Evolutionary conservation across 2,113 vertebrate species (phyloP).

Genomic region (Pavo muticus): DNA sequence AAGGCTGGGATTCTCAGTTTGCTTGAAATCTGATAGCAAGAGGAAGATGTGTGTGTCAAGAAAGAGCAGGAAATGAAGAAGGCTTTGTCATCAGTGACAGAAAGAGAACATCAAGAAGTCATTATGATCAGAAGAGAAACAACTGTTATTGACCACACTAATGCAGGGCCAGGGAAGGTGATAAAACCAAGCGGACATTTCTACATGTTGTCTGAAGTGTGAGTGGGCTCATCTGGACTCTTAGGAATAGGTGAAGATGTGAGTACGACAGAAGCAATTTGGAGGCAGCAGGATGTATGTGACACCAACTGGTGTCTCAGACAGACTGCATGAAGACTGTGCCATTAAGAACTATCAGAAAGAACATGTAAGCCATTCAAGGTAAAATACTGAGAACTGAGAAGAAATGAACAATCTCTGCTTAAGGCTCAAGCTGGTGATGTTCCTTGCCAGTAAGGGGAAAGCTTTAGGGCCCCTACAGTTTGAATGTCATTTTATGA

Average conservation of each 20-base stretch:
- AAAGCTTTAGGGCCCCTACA: background rate
- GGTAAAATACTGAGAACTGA: background rate
- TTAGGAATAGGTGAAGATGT: background rate
- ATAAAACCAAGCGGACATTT: background rate
- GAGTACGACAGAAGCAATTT: background rate
- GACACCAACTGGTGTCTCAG: background rate
- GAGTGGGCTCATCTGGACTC: background rate
- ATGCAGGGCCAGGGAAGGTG: background rate
- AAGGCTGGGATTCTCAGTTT: background rate
- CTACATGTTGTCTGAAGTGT: background rate
- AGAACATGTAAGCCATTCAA: background rate
- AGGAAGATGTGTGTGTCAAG: background rate
- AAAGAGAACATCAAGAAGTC: background rate
- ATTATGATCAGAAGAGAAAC: background rate
- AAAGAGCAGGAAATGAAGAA: background rate
- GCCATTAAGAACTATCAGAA: constrained; percentile 18
- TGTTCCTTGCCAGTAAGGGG: background rate
- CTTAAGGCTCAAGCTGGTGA: background rate
- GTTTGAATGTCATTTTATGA: background rate
- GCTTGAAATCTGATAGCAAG: background rate
- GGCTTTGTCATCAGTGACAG: background rate
- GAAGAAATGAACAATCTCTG: background rate
- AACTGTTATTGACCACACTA: background rate
- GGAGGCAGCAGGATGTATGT: background rate
- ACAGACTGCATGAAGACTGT: background rate